Evolutionary conservation across 2,888 invertebrate species (phyloP), one percentile per base, ranked within the genome.

Genomic region (Megalurothrips usitatus): DNA sequence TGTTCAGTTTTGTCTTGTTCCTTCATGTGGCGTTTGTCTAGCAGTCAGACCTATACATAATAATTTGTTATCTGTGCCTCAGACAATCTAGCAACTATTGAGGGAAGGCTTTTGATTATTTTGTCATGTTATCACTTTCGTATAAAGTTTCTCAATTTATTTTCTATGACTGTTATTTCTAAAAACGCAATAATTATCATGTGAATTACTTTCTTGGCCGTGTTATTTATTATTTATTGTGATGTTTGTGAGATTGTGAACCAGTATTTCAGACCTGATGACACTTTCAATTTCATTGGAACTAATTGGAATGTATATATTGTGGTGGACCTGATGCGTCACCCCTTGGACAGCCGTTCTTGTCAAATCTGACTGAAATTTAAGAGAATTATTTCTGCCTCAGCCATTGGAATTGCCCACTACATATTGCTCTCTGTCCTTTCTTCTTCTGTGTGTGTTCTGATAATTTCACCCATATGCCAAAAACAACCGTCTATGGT

Each of bases 111-210:
- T 26, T 75, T 75, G 68, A 75, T 75, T 12, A 75, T n/a, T 19
- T 8, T 75, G 68, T 75, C 26, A 75, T 75, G 68, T 75, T 75
- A 23, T 11, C 26, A 75, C 68, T 75, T 75, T 75, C 68, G 23
- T 26, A 75, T 75, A 9, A 75, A 26, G 26, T 75, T 75, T 75
- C 68, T 26, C 10, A 75, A 12, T 26, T n/a, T 75, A 26, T 75
- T 75, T 75, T 75, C 68, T 75, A 75, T 75, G 68, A 75, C 68
- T 75, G n/a, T 75, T 75, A 26, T 75, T 26, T 75, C 68, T 75
- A 23, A 75, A 75, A 12, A 26, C 26, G 68, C 68, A 75, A 75
- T 75, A 75, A 75, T 75, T 75, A 12, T 75, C 26, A 12, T 75
- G 23, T 75, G 26, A 26, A 75, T 26, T 75, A 58, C 19, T 19